These are phyloP conservation scores for Caenorhabditis sinica DNA, from an alignment of 2,888 invertebrate species.

Conservation along the genomic window DNA sequence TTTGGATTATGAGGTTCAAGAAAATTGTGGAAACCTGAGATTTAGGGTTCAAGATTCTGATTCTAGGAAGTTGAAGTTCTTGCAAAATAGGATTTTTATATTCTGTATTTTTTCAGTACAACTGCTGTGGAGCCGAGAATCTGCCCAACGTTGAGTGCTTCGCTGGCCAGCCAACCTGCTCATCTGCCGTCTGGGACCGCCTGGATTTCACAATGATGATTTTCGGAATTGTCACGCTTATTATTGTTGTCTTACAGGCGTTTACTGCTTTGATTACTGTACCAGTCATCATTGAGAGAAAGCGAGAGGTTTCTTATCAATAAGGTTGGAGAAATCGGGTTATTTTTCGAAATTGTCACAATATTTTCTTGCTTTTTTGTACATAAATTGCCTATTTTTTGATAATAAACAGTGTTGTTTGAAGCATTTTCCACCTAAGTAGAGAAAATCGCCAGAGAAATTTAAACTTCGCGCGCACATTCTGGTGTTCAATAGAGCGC, in stretches of 20 bases:
- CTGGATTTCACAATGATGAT: conserved; percentile 80
- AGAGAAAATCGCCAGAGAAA: too few species aligned
- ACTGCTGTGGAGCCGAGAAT: conserved; percentile 76
- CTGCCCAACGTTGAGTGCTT: conserved; percentile 59
- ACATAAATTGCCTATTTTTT: neutral
- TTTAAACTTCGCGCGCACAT: too few species aligned
- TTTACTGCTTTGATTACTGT: conserved; percentile 62
- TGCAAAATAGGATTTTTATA: neutral
- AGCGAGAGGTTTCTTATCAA: conserved; percentile 53
- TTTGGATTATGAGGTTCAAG: too few species aligned
- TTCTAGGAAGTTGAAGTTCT: too few species aligned
- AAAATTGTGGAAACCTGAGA: too few species aligned
- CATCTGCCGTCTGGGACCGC: conserved; percentile 79
- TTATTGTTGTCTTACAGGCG: conserved; percentile 68
- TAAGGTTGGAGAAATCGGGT: conserved; percentile 10
- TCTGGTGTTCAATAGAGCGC: too few species aligned
- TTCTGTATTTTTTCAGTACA: conserved; percentile 71
- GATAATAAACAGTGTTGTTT: too few species aligned
- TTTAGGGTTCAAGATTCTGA: too few species aligned
- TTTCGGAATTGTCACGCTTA: conserved; percentile 70
- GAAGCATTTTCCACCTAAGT: too few species aligned
- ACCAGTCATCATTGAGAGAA: conserved; percentile 62
- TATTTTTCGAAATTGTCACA: conserved; percentile 1
- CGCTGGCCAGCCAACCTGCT: conserved; percentile 75
- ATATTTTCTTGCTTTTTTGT: conserved; percentile 1